Base-by-base conservation (phyloP, 1,140 invertebrate genomes). In the Cephus cinctus region DNA sequence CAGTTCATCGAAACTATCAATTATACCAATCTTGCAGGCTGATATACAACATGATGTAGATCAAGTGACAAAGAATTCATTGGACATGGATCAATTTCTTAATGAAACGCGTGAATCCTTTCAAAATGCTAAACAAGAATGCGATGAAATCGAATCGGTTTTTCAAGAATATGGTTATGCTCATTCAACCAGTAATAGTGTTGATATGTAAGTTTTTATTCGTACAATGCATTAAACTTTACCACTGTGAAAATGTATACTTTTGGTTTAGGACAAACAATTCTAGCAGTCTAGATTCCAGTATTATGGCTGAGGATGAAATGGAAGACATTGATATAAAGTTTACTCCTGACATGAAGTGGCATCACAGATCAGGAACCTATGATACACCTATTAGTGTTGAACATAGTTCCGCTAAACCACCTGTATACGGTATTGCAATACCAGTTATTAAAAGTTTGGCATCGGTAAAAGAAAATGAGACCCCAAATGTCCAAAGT, bases 161-260 rank as follows among this genome's bases (percentile, higher is more conserved):
- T 42, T 61, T 1, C 23, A 11, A 4, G 54, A 60, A 31, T 55
- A 54, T 35, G 48, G 51, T 4, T 61, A 57, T 44, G 31, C 4
- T 5, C 44, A 52, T 8, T 2, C 34, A 8, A 12, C 48, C n/a
- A 11, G 5, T 9, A 3, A 54, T 15, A 32, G 22, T 1, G 4
- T 8, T n/a, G 20, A 2, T 11, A n/a, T 12, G 25, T 5, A 20
- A 1, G 25, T 27, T 27, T 27, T 27, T n/a, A 27, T 27, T 6
- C n/a, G n/a, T 27, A 27, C 25, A 27, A 27, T 27, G 25, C 6
- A 8, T 27, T 27, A n/a, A n/a, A 27, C 25, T n/a, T 6, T 8
- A 27, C n/a, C 25, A 27, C n/a, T 27, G 6, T n/a, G n/a, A 27
- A 27, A n/a, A 27, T 8, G n/a, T 27, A 27, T n/a, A 27, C n/a